phyloP scores from a whole-genome alignment of 2,113 vertebrate genomes.

The Spermophilus dauricus region DNA sequence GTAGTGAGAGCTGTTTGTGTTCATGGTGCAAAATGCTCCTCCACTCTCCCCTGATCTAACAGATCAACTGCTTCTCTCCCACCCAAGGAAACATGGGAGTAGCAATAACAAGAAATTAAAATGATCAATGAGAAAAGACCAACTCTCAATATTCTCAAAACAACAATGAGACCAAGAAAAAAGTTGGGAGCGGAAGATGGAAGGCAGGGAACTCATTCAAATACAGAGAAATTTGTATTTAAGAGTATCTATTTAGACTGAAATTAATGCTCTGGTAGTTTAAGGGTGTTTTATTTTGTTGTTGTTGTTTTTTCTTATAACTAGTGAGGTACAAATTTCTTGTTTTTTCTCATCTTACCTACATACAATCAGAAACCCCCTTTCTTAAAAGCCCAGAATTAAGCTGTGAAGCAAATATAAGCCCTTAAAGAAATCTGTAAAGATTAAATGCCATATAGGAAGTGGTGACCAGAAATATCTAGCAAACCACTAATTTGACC shows the following conservation, averaged over 20 bases:
- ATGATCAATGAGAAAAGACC: background rate
- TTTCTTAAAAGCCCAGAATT: slow-evolving; percentile 23
- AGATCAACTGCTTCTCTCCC: background rate
- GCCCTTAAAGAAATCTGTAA: background rate
- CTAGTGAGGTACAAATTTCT: background rate
- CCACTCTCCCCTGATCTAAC: background rate
- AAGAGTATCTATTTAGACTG: background rate
- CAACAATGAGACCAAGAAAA: background rate
- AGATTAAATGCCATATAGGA: background rate
- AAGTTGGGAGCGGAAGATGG: background rate
- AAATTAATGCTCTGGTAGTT: background rate
- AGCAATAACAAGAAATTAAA: background rate
- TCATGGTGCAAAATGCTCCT: background rate
- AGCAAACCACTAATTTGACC: background rate
- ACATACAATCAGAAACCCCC: background rate
- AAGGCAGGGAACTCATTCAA: background rate
- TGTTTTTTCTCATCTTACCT: background rate
- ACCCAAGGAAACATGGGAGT: background rate
- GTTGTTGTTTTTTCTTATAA: background rate
- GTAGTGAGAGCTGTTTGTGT: background rate
- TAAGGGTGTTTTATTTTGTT: background rate
- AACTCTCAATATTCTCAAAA: background rate
- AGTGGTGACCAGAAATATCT: background rate
- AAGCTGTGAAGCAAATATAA: background rate
- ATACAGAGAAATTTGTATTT: background rate